A percentile compares a stretch with the other conserved stretches of the same genome.
phyloP scores from a whole-genome alignment of 1,140 invertebrate genomes.

The Drusus annulatus region DNA sequence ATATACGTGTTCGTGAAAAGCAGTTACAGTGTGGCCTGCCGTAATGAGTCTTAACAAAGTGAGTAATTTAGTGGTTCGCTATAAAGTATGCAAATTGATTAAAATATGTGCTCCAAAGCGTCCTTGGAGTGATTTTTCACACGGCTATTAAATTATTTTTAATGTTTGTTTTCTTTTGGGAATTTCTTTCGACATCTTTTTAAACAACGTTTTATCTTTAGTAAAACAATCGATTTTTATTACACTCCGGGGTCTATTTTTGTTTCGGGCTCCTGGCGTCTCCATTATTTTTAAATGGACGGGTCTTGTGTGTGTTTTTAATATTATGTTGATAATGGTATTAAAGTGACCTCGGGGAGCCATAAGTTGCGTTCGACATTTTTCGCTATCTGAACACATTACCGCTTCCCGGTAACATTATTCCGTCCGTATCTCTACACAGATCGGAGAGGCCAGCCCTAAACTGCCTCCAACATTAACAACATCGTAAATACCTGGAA shows the following conservation, averaged over 20 bases:
- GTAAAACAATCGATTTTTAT: slow-evolving; percentile 16
- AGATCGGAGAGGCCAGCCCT: slow-evolving; percentile 32
- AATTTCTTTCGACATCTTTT: too few relatives aligned
- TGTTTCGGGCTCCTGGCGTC: neutral
- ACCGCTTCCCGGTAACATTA: slow-evolving; percentile 45
- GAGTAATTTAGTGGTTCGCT: too few relatives aligned
- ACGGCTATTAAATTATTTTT: too few relatives aligned
- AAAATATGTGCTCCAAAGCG: too few relatives aligned
- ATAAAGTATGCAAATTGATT: too few relatives aligned
- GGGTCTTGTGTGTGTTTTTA: slow-evolving; percentile 28
- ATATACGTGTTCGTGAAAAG: too few relatives aligned
- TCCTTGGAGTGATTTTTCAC: too few relatives aligned
- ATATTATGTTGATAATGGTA: slow-evolving; percentile 51
- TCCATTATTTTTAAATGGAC: neutral
- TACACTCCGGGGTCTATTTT: neutral
- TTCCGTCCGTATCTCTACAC: slow-evolving; percentile 43
- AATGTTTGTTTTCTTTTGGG: too few relatives aligned
- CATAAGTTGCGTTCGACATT: slow-evolving; percentile 50
- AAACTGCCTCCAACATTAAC: slow-evolving; percentile 2
- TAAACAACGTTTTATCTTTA: neutral
- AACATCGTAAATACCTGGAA: slow-evolving; percentile 21
- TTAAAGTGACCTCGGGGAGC: slow-evolving; percentile 46
- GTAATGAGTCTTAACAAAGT: too few relatives aligned
- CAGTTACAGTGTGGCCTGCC: too few relatives aligned
- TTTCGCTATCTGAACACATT: slow-evolving; percentile 54